Base-by-base conservation (phyloP, 2,797 vertebrate genomes). In the Adelosebastes latens region DNA sequence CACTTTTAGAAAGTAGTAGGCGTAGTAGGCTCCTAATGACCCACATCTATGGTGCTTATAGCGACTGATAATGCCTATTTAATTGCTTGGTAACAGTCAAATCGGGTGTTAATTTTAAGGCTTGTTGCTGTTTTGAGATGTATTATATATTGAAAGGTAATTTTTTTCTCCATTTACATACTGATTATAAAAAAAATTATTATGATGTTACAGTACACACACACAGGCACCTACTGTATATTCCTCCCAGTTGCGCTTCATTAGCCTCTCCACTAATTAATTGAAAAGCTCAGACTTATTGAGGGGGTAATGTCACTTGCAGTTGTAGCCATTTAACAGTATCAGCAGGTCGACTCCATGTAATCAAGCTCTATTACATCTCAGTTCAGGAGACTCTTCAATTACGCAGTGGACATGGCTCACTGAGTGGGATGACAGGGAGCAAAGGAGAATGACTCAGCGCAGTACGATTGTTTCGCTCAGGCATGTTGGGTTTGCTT, bases 221-320 rank as follows among this genome's bases (percentile, higher is more conserved):
- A 59, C 52, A 71, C 39, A 52, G 29, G 25, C 55, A 56, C 18
- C 64, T 8, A 63, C 36, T 61, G 10, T 36, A 39, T 52, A 55
- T 55, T 74, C 56, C 16, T 69, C 59, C 25, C 24, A 4, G 49
- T 32, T 84, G 52, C 3, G 8, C 83, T 75, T 89, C 75, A 83
- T 87, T 74, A 86, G 67, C 22, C 64, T 42, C 46, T 11, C 31
- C 9, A n/a, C 29, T 66, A 71, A 88, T 89, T 75, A 83, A 86
- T 79, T 89, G 49, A 82, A 81, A 72, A 56, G 66, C 71, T 84
- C 13, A 2, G 31, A 77, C 52, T 82, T 81, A 86, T 77, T 67
- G 55, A 75, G 72, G 63, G 63, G 61, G 81, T 82, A 90, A 90
- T 89, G 85, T 84, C 77, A 80, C 82, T 69, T 78, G 76, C 64